These are phyloP conservation scores for Episyrphus balteatus DNA, from an alignment of 1,140 invertebrate genomes.

Conservation along the genomic window DNA sequence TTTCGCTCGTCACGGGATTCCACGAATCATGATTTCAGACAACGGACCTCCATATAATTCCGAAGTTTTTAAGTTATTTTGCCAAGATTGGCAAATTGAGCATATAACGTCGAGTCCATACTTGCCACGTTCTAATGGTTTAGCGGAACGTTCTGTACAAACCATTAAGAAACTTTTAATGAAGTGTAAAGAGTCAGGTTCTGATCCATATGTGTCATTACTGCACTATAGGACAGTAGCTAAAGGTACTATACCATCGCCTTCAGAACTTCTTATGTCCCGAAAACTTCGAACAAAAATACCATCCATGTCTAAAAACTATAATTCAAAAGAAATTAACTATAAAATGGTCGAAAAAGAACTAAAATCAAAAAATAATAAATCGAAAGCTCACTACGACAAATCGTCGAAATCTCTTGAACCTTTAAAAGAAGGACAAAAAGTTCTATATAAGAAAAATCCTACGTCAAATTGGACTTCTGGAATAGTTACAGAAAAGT, in stretches of 20 bases:
- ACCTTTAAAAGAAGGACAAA: no score
- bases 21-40: conserved; percentile 4
- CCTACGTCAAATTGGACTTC: no score
- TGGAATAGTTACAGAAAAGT: no score
- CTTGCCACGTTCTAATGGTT: conserved; percentile 38
- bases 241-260: background rate
- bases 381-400: no score
- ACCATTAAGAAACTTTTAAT: conserved; percentile 23
- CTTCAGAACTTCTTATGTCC: conserved; percentile 1
- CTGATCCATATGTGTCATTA: conserved; percentile 15
- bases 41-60: conserved; percentile 6
- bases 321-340: background rate
- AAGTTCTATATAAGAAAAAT: no score
- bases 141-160: conserved; percentile 26
- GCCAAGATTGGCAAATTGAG: conserved; percentile 29
- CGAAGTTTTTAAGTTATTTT: conserved; percentile 18
- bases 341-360: no score
- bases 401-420: no score
- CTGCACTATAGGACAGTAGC: conserved; percentile 18
- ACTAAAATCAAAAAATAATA: no score
- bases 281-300: conserved; percentile 1
- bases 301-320: background rate
- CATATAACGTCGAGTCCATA: conserved; percentile 29
- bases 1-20: conserved; percentile 5
- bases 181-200: conserved; percentile 11